A percentile compares a stretch with the other conserved stretches of the same genome.
These are phyloP conservation scores for Esperia sulphurella DNA, from an alignment of 2,888 invertebrate species.

Conservation along the genomic window DNA sequence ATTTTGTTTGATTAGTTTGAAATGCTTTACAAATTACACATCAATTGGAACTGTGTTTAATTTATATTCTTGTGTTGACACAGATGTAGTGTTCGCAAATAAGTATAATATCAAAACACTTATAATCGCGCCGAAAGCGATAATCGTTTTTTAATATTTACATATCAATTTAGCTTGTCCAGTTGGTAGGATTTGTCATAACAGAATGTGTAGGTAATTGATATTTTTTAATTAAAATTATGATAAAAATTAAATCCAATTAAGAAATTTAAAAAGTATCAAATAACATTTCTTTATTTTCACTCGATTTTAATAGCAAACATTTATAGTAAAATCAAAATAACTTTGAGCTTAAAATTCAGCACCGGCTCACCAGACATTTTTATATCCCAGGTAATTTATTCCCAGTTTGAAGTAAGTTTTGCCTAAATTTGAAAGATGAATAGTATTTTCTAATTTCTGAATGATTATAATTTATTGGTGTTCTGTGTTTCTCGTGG, in stretches of 20 bases:
- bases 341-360: too few relatives aligned
- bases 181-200: not conserved
- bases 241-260: not conserved
- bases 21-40: constrained; percentile 20
- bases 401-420: too few relatives aligned
- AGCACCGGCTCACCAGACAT: too few relatives aligned
- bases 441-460: too few relatives aligned
- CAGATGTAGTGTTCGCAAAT: not conserved
- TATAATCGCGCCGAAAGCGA: not conserved
- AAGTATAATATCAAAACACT: not conserved
- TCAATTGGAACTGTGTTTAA: constrained; percentile 7
- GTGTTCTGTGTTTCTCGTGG: too few relatives aligned
- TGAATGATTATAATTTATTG: too few relatives aligned
- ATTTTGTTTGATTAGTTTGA: constrained; percentile 25
- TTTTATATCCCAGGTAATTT: too few relatives aligned
- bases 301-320: too few relatives aligned
- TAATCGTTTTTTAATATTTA: not conserved
- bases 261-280: not conserved
- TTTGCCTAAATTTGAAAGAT: too few relatives aligned
- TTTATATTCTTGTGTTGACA: not conserved
- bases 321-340: too few relatives aligned
- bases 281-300: not conserved
- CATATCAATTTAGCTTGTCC: constrained; percentile 1
- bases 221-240: too few relatives aligned
- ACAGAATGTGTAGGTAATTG: too few relatives aligned